Conservation (phyloP, 2,888 invertebrate genomes). For the Nemapogon koenigi region DNA sequence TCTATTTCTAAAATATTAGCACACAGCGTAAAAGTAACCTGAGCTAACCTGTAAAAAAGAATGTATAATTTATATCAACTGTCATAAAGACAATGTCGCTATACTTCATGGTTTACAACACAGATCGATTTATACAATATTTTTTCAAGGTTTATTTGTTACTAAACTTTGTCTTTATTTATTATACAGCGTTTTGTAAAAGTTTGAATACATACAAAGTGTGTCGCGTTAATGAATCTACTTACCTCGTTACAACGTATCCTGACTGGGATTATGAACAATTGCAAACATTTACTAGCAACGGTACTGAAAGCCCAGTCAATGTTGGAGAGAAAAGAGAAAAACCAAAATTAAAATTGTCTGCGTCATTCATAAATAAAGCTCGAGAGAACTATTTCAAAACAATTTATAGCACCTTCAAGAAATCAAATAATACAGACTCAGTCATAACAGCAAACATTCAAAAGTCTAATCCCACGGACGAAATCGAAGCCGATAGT, state of each 20-base stretch:
- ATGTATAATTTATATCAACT: too few relatives aligned
- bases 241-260: constrained; percentile 38
- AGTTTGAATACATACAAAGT: constrained; percentile 43
- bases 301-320: constrained; percentile 17
- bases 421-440: constrained; percentile 15
- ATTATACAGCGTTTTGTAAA: constrained; percentile 13
- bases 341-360: constrained; percentile 22
- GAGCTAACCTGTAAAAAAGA: too few relatives aligned
- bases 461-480: background rate
- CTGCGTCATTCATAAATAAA: constrained; percentile 30
- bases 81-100: too few relatives aligned
- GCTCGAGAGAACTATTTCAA: constrained; percentile 38
- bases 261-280: constrained; percentile 26
- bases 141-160: constrained; percentile 2
- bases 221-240: constrained; percentile 35
- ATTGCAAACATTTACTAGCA: background rate
- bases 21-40: too few relatives aligned
- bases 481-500: background rate
- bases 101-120: too few relatives aligned
- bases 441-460: background rate
- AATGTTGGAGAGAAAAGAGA: constrained; percentile 22
- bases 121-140: too few relatives aligned
- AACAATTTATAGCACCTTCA: constrained; percentile 26
- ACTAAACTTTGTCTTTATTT: constrained; percentile 1
- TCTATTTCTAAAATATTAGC: too few relatives aligned